Evolutionary conservation across 1,140 invertebrate species (phyloP).

Genomic region (Chionoecetes opilio): DNA sequence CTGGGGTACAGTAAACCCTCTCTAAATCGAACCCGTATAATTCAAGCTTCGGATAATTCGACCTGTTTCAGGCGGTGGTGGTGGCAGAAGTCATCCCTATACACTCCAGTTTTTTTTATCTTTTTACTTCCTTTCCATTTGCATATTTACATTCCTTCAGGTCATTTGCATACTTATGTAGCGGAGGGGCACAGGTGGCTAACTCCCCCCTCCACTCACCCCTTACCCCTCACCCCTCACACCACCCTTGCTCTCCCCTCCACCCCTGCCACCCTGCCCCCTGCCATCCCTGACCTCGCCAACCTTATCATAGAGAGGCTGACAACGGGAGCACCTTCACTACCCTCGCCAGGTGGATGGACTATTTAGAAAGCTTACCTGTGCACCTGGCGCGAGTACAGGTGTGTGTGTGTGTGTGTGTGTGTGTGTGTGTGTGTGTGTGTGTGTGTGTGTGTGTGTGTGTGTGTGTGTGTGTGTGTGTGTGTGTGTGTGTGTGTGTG

Average conservation of each 20-base stretch:
- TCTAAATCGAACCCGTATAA: no score
- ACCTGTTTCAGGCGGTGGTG: background rate
- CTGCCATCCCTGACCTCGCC: background rate
- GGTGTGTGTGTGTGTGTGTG: background rate
- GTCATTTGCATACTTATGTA: constrained; percentile 1
- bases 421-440: no score
- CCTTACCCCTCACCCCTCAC: background rate
- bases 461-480: no score
- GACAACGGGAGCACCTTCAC: background rate
- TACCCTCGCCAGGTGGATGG: background rate
- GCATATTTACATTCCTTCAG: background rate
- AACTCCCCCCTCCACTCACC: no score
- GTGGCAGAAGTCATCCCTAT: background rate
- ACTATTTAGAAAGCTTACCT: background rate
- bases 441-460: no score
- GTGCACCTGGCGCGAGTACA: background rate
- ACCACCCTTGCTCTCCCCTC: background rate
- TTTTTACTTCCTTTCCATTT: constrained; percentile 21
- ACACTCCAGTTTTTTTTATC: constrained; percentile 19
- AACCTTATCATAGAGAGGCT: background rate
- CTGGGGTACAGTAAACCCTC: no score
- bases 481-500: background rate
- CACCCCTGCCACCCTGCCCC: background rate
- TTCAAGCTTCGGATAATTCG: no score
- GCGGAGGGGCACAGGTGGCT: background rate